Percentiles rank a stretch among this genome's conserved stretches.
phyloP scores from a whole-genome alignment of 1,140 invertebrate species.

The Formica exsecta region DNA sequence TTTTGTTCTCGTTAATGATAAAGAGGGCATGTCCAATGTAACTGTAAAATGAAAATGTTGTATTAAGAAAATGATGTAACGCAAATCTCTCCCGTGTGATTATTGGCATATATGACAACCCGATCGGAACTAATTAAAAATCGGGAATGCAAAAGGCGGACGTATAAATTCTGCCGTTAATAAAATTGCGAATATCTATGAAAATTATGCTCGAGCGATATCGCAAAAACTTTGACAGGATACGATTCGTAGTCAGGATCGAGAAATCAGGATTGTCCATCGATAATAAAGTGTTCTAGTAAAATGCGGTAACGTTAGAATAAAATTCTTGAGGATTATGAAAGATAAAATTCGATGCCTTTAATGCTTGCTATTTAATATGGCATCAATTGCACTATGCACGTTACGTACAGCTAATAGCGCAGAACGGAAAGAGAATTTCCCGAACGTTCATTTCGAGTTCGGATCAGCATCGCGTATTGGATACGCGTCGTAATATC shows the following conservation, averaged over 20 bases:
- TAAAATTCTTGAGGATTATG: not conserved
- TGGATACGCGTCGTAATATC: not conserved
- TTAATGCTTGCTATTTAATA: not conserved
- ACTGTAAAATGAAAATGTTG: slow-evolving; percentile 22
- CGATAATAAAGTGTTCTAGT: not conserved
- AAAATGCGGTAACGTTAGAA: not conserved
- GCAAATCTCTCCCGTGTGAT: not conserved
- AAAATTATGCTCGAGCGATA: not conserved
- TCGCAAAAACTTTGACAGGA: not conserved
- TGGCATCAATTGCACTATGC: not conserved
- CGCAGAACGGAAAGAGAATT: not conserved
- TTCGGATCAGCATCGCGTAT: not conserved
- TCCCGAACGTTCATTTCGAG: not conserved
- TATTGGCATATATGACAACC: slow-evolving; percentile 5
- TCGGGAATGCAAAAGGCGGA: not conserved
- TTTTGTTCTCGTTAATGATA: slow-evolving; percentile 35
- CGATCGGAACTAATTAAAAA: slow-evolving; percentile 17
- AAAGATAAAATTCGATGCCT: slow-evolving; percentile 8
- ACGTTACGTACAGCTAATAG: slow-evolving; percentile 1
- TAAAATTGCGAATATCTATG: not conserved
- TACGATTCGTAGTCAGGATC: not conserved
- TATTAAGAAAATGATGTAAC: slow-evolving; percentile 8
- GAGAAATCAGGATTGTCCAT: not conserved
- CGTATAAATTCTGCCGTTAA: not conserved
- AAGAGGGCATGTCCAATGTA: slow-evolving; percentile 11